phyloP scores from a whole-genome alignment of 2,113 vertebrate genomes.

The Clarias macrocephalus region DNA sequence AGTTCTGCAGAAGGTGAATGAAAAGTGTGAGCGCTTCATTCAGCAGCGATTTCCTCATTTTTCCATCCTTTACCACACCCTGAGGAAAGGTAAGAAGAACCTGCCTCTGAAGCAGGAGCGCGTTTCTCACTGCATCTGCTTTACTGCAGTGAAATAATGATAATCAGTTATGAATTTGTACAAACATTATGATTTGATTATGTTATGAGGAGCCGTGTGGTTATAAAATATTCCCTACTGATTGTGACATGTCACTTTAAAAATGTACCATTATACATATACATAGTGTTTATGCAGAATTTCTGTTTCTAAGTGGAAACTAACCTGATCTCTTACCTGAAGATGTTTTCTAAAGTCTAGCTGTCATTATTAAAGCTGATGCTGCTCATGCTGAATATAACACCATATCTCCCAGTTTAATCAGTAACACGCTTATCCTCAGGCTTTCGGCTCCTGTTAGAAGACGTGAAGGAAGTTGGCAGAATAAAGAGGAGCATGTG shows the following conservation, averaged over 20 bases:
- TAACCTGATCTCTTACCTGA: background rate
- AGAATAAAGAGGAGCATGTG: conserved; percentile 44
- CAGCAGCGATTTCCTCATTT: conserved; percentile 41
- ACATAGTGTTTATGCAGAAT: background rate
- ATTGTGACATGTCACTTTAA: background rate
- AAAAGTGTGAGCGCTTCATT: conserved; percentile 40
- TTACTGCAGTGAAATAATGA: background rate
- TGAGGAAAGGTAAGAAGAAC: conserved; percentile 35
- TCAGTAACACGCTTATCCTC: background rate
- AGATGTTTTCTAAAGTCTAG: background rate
- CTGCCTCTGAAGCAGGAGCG: too few relatives aligned
- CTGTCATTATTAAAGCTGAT: background rate
- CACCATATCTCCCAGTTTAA: background rate
- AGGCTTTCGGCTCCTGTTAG: conserved; percentile 42
- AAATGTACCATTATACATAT: background rate
- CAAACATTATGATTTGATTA: background rate
- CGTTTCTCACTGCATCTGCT: too few relatives aligned
- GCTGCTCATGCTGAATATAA: background rate
- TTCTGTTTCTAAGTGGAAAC: background rate
- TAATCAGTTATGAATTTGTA: background rate
- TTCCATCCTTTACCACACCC: conserved; percentile 42
- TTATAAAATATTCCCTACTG: background rate
- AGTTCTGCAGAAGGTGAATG: conserved; percentile 40
- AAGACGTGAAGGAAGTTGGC: conserved; percentile 40
- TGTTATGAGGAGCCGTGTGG: background rate